These are phyloP conservation scores for Melanerpes aurifrons DNA, from an alignment of 2,113 vertebrate genomes.

Conservation along the genomic window DNA sequence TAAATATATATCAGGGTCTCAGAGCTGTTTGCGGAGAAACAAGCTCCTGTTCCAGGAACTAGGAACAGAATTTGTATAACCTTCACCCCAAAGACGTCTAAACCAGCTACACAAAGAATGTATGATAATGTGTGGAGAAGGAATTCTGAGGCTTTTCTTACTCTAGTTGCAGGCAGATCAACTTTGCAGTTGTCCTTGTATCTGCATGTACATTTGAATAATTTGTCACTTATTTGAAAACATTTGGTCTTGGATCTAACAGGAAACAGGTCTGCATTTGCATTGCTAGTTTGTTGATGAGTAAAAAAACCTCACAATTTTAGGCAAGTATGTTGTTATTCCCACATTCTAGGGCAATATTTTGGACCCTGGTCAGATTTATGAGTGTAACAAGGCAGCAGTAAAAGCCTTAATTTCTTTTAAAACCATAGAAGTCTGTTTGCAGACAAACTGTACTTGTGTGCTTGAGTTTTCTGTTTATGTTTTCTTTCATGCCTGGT, in stretches of 20 bases:
- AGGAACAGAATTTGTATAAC: not conserved
- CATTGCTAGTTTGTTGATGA: not conserved
- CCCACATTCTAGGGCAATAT: not conserved
- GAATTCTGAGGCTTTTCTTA: not conserved
- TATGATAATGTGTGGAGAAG: not conserved
- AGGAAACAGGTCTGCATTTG: fast-evolving
- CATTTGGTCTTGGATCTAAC: not conserved
- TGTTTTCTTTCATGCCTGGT: not conserved
- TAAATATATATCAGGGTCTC: not conserved
- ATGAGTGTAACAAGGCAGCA: not conserved
- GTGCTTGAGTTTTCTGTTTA: not conserved
- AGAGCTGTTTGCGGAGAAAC: not conserved
- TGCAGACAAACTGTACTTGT: not conserved
- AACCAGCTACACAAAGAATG: not conserved
- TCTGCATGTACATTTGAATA: not conserved
- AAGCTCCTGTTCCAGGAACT: not conserved
- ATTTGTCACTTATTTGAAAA: not conserved
- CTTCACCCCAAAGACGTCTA: not conserved
- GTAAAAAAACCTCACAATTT: not conserved
- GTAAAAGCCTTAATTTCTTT: not conserved
- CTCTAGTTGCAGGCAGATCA: not conserved
- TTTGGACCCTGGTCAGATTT: not conserved
- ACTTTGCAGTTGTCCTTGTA: not conserved
- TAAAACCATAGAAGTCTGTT: not conserved
- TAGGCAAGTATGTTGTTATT: not conserved